A percentile compares a stretch with the other conserved stretches of the same genome.
Evolutionary conservation across 2,113 vertebrate genomes (phyloP).

Genomic region (Callospermophilus lateralis): DNA sequence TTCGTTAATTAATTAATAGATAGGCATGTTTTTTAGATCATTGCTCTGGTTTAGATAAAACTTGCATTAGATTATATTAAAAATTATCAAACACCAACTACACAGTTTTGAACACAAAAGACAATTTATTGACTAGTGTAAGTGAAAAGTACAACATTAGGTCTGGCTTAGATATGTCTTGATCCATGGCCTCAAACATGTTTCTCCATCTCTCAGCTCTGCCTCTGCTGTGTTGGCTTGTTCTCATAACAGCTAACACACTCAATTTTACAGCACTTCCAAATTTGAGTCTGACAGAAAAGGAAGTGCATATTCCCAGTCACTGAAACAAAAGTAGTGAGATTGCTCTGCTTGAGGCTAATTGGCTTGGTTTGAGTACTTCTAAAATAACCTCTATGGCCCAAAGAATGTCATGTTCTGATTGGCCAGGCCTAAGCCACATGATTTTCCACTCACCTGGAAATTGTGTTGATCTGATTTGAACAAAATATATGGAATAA

Average conservation of each 20-base stretch:
- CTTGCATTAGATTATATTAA: neutral
- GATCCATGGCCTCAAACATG: neutral
- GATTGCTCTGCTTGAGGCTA: neutral
- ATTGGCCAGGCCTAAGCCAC: neutral
- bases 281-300: neutral
- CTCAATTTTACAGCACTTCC: too few relatives aligned
- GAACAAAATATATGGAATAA: neutral
- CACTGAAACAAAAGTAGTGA: neutral
- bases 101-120: neutral
- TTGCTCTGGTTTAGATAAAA: neutral
- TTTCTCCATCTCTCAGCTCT: neutral
- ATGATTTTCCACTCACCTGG: neutral
- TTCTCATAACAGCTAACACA: neutral
- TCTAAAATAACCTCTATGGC: neutral
- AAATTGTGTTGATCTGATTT: neutral
- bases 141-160: neutral
- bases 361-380: neutral
- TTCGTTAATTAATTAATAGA: neutral
- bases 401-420: neutral
- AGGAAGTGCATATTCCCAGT: neutral
- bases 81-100: neutral
- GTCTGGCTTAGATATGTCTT: neutral
- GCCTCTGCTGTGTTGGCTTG: neutral
- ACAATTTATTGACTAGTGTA: neutral
- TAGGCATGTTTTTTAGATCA: neutral